Evolutionary conservation across 2,888 invertebrate species (phyloP).

Genomic region (Teinopalpus imperialis): DNA sequence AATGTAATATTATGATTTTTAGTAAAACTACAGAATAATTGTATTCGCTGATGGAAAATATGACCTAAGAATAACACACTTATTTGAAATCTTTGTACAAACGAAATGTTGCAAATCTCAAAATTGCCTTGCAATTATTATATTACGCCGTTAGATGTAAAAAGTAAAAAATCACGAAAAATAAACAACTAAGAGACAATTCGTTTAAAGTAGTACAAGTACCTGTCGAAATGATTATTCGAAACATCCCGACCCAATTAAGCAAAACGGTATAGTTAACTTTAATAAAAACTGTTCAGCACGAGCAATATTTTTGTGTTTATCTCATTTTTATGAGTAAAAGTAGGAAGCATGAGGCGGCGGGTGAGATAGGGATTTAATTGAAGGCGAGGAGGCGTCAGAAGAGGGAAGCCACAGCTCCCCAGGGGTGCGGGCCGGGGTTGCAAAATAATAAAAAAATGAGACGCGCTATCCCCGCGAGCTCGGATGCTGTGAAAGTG

Average conservation of each 20-base stretch:
- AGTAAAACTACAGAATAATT: too few relatives aligned
- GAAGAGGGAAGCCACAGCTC: constrained; percentile 33
- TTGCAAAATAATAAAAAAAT: constrained; percentile 68
- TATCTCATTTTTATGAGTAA: constrained; percentile 74
- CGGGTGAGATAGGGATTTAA: constrained; percentile 76
- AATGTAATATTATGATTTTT: too few relatives aligned
- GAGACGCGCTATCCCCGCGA: constrained; percentile 70
- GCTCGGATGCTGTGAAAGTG: constrained; percentile 80
- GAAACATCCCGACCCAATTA: constrained; percentile 41
- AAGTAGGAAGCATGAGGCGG: constrained; percentile 73
- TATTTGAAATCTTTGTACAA: too few relatives aligned
- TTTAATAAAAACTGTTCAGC: constrained; percentile 63
- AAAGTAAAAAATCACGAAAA: too few relatives aligned
- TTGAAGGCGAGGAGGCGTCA: constrained; percentile 68
- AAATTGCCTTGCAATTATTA: too few relatives aligned
- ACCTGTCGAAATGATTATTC: constrained; percentile 35
- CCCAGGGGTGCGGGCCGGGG: constrained; percentile 15
- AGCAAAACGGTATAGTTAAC: constrained; percentile 45
- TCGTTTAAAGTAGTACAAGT: constrained; percentile 33
- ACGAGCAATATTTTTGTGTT: constrained; percentile 72
- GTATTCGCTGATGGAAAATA: too few relatives aligned
- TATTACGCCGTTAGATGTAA: too few relatives aligned
- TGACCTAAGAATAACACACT: too few relatives aligned
- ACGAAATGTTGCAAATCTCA: too few relatives aligned
- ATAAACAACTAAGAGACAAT: too few relatives aligned